These are phyloP conservation scores for Leptoclinus maculatus DNA, from an alignment of 2,797 vertebrate species.

Conservation along the genomic window DNA sequence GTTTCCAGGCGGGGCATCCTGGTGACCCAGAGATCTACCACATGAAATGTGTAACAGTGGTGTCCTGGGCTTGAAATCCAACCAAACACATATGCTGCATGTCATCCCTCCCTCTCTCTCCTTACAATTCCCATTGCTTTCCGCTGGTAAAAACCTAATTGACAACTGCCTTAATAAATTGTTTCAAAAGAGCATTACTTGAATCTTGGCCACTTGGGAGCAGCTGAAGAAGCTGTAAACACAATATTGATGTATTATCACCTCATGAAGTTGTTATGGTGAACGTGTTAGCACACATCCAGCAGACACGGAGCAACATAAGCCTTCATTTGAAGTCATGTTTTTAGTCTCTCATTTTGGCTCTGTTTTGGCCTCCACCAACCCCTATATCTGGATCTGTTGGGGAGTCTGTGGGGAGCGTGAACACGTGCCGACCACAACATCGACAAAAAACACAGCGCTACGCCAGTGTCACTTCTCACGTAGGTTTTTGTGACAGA, in stretches of 20 bases:
- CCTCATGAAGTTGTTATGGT: background rate
- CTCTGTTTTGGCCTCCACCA: background rate
- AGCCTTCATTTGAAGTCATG: background rate
- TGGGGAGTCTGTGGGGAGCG: background rate
- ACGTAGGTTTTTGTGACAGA: background rate
- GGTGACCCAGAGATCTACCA: slow-evolving; percentile 5
- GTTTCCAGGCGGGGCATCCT: slow-evolving; percentile 51
- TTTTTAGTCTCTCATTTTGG: background rate
- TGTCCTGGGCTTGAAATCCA: slow-evolving; percentile 27
- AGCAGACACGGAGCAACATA: background rate
- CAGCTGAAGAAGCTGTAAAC: background rate
- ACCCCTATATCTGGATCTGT: background rate
- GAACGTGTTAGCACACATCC: background rate
- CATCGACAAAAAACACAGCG: background rate
- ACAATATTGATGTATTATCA: background rate
- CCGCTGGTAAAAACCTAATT: background rate
- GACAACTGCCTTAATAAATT: background rate
- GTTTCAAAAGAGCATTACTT: background rate
- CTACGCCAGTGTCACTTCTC: background rate
- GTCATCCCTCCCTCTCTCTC: background rate
- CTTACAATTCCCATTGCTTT: background rate
- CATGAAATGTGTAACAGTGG: slow-evolving; percentile 12
- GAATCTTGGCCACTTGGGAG: background rate
- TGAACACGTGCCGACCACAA: background rate
- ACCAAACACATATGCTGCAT: slow-evolving; percentile 22